Conservation (phyloP, 2,888 invertebrate genomes). For the Scaptomyza cyrtandrae region DNA sequence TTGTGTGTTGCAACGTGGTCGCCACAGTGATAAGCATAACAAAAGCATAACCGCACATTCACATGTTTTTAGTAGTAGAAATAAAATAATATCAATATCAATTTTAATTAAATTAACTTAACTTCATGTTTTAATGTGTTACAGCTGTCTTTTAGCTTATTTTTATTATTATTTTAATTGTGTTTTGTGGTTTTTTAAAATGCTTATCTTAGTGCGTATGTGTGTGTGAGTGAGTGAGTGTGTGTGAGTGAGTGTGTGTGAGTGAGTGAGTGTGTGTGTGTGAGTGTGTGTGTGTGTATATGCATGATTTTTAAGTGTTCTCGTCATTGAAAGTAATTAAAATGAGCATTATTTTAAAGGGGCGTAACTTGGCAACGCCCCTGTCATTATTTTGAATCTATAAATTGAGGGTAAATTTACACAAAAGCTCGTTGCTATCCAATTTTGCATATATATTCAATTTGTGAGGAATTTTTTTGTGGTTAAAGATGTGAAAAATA, state of each 20-base stretch:
- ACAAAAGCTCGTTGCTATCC: neutral
- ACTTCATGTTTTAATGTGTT: neutral
- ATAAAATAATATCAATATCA: too few species aligned
- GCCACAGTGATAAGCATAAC: slow-evolving; percentile 28
- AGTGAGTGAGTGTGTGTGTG: too few species aligned
- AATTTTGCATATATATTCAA: neutral
- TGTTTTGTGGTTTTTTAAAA: slow-evolving; percentile 16
- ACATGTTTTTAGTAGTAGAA: too few species aligned
- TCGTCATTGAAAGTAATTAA: neutral
- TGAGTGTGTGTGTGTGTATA: neutral
- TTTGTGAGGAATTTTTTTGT: neutral
- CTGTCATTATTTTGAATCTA: neutral
- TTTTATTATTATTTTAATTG: neutral
- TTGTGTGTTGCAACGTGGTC: neutral
- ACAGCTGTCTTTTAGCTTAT: neutral
- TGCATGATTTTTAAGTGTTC: neutral
- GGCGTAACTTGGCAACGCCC: slow-evolving; percentile 20
- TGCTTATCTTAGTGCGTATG: too few species aligned
- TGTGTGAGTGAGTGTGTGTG: too few species aligned
- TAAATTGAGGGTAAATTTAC: neutral
- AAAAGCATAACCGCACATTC: slow-evolving; percentile 14
- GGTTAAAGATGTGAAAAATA: too few species aligned
- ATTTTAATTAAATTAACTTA: slow-evolving; percentile 26
- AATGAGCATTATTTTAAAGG: neutral
- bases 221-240: too few species aligned